Evolutionary conservation across 53 echinoderm and acorn worm genomes (phyloP), one percentile per base, ranked within the genome.

Genomic region (Patiria pectinifera): DNA sequence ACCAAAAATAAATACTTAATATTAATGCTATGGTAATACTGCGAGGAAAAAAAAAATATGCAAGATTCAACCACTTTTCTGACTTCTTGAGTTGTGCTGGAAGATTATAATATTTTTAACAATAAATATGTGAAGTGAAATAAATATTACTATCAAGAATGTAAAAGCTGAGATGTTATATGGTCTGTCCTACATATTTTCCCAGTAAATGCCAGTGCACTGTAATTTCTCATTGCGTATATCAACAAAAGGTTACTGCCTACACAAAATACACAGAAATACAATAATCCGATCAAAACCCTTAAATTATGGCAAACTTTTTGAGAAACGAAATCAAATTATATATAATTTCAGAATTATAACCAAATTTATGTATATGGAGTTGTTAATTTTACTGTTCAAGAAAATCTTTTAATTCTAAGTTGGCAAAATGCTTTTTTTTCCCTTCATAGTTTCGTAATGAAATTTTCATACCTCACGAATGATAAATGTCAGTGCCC

Each of bases 1-100:
- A 86, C 23, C 6, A 87, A 66, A 53, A 58, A 82, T 84, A 84
- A 35, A 62, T 84, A 15, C 18, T 19, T 18, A 66, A 44, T 44
- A 63, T 60, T 63, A 23, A 84, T 63, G 43, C 63, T 62, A 21
- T 84, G 44, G 5, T 84, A 63, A 84, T 66, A 84, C 62, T 83
- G 83, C 58, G 15, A 79, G 43, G 6, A 66, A 66, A 66, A 66
- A 66, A 78, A 78, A 78, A n/a, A n/a, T 76, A 76, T 76, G 76
- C 76, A 76, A 76, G 76, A 35, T 76, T 69, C 69, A 11, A 8
- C 69, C 4, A 15, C 16, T 69, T 18, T 69, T 69, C 16, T 69
- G 15, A 4, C 21, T 11, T 79, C 12, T 8, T 53, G 82, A 82
- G 82, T 59, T 82, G 82, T 82, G 82, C 82, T 82, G 48, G 14